Base-by-base conservation (phyloP, 2,113 vertebrate species). In the Anser brachyrhynchus region DNA sequence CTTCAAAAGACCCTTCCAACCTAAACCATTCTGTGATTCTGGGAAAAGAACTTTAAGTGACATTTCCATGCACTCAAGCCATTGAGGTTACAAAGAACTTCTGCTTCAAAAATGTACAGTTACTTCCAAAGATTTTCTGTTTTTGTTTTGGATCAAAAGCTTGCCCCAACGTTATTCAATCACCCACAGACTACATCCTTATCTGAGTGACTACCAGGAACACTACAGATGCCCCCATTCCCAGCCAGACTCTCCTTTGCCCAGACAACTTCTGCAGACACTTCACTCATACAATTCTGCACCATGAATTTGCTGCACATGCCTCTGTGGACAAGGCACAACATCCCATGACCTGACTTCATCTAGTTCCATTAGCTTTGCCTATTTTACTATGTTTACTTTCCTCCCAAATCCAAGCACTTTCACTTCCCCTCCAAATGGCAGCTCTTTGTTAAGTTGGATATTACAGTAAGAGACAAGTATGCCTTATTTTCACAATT, bases 111-210 rank as follows among this genome's bases (percentile, higher is more conserved):
- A 76, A 49, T 23, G 3, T 66, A 17, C 11, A 33, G 29, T 33
- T 41, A 67, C 20, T 44, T 21, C 41, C 41, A 67, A 44, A 44
- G 20, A 51, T 51, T 51, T 51, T 51, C 33, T 15, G 51, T 52
- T 25, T 25, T 52, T 33, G 19, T 33, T 58, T 67, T 44, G 13
- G 41, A 67, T 31, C 43, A 44, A 33, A 44, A 67, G 29, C 29
- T 31, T 67, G 41, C 41, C 6, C 29, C 41, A 20, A 15, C 0
- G 0, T 31, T 77, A 46, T 65, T 89, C 52, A 87, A 81, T 51
- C 12, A 52, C 17, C 13, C 66, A 51, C 5, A 85, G 19, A 75
- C 28, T 37, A 79, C 1, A 52, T 1, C 2, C 1, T 0, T 33
- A 73, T 13, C 43, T 19, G 33, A 66, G 13, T 3, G 19, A 31